Percentiles rank a stretch among this genome's conserved stretches.
phyloP scores from a whole-genome alignment of 2,113 vertebrate species.

The Poecilia latipinna region DNA sequence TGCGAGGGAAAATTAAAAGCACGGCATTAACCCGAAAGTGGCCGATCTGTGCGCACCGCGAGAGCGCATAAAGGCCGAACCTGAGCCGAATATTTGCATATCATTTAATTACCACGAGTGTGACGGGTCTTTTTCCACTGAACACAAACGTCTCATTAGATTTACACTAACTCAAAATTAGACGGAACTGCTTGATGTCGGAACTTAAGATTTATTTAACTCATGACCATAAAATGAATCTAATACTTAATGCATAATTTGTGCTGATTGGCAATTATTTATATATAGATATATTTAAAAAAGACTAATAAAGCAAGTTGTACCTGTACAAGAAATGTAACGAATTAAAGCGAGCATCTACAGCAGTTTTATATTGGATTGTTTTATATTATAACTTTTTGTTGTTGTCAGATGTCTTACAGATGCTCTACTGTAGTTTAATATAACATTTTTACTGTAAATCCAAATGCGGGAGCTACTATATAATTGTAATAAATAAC shows the following conservation, averaged over 20 bases:
- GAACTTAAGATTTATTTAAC: not conserved
- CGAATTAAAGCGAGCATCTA: too few species aligned
- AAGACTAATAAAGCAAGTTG: too few species aligned
- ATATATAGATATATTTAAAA: too few species aligned
- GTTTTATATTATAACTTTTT: too few species aligned
- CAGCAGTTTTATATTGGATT: too few species aligned
- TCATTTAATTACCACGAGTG: conserved; percentile 49
- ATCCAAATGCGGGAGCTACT: not conserved
- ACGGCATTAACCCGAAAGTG: conserved; percentile 66
- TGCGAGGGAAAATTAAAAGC: conserved; percentile 81
- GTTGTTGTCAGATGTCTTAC: too few species aligned
- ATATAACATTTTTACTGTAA: not conserved
- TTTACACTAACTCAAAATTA: too few species aligned
- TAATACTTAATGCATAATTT: not conserved
- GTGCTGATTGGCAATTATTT: not conserved
- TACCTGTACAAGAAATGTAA: too few species aligned
- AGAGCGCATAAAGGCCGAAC: not conserved
- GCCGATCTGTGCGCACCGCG: conserved; percentile 19
- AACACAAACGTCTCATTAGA: not conserved
- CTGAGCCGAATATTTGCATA: conserved; percentile 41
- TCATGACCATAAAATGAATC: not conserved
- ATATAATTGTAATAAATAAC: too few species aligned
- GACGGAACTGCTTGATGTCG: not conserved
- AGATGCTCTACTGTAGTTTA: too few species aligned
- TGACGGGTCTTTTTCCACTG: not conserved